Evolutionary conservation across 2,888 invertebrate species (phyloP), one percentile per base, ranked within the genome.

Genomic region (Corythucha ciliata): DNA sequence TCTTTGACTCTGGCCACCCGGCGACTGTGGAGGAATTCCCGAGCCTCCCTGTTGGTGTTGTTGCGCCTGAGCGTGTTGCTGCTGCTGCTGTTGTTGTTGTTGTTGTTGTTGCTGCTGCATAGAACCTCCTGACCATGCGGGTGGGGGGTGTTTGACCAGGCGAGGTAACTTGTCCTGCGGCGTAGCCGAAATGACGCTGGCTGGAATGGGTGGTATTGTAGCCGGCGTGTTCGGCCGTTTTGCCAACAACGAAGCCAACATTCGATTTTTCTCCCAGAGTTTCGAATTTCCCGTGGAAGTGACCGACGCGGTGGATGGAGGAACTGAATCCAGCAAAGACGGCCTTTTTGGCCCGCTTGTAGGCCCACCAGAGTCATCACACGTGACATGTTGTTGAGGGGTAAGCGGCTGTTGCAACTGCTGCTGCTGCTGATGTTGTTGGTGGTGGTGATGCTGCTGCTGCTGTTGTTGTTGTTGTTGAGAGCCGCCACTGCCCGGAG

Each of bases 191-290:
- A 78, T 73, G 63, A 76, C 73, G 65, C 75, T 74, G 41, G 73
- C 72, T 57, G 80, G 79, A 63, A 80, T 72, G 54, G 79, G 80
- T 58, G 71, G 72, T 58, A 72, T 71, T 42, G 80, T 78, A 22
- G 81, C 77, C 34, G 79, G 77, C 54, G 74, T 72, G 22, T 79
- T 74, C 57, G 80, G 80, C 61, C 83, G 80, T 66, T 83, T 81
- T 48, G 84, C 86, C 64, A 91, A 70, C 61, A 91, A 69, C 36
- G 81, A 80, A 32, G 88, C 89, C 60, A 91, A 72, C 80, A 91
- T 89, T 67, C 81, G 81, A 68, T 90, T 90, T 66, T 80, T 81
- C 68, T 84, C 81, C 69, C 84, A 84, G 45, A 90, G 72, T 59
- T 80, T 79, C 61, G 83, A 84, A 48, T 60, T 60, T 18, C 70